These are phyloP conservation scores for Sinhomidia bicolor DNA, from an alignment of 2,888 invertebrate species.

Conservation along the genomic window DNA sequence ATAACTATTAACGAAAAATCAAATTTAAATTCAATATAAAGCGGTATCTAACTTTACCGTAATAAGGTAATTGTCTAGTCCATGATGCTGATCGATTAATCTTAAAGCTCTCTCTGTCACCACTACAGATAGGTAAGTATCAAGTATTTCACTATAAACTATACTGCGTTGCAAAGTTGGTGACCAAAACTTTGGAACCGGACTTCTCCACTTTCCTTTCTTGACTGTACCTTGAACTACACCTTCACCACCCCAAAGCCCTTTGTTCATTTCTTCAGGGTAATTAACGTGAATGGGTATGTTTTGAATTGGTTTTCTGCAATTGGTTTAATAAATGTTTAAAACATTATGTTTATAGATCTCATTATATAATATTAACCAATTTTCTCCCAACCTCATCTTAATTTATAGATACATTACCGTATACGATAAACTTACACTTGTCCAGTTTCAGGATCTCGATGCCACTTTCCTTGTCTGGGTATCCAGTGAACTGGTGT, in stretches of 20 bases:
- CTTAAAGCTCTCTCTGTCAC: conserved; percentile 92
- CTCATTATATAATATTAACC: no score
- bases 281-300: conserved; percentile 88
- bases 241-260: conserved; percentile 98
- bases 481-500: conserved; percentile 88
- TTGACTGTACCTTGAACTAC: conserved; percentile 93
- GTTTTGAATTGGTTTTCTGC: conserved; percentile 88
- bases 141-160: conserved; percentile 94
- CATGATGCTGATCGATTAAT: conserved; percentile 93
- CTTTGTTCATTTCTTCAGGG: conserved; percentile 90
- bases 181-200: conserved; percentile 94
- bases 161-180: conserved; percentile 90
- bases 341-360: no score
- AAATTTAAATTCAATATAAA: no score
- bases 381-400: no score
- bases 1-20: conserved; percentile 4
- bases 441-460: conserved; percentile 88
- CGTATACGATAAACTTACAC: no score
- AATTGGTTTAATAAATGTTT: no score
- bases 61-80: conserved; percentile 97
- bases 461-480: conserved; percentile 88
- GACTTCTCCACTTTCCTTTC: conserved; percentile 84
- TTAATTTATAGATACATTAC: no score
- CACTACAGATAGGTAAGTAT: conserved; percentile 90
- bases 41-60: conserved; percentile 85